Base-by-base conservation (phyloP, 2,797 vertebrate species). In the Vipera latastei region DNA sequence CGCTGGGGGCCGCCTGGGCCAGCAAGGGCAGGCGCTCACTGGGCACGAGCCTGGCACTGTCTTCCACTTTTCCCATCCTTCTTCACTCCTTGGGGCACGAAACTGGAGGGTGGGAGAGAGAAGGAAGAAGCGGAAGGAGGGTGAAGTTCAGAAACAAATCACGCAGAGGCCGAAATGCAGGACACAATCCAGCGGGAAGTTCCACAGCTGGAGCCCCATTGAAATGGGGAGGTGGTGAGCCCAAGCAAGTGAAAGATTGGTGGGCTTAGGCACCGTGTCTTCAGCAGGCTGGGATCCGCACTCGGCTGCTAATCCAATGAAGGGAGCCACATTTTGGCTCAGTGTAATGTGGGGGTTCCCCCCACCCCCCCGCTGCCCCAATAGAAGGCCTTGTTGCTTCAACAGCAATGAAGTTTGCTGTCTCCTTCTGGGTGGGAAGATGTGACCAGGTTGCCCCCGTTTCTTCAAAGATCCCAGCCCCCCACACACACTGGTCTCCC, bases 11-110 rank as follows among this genome's bases (percentile, higher is more conserved):
- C 1, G 18, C 38, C 6, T 93, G 93, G 6, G 63, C 86, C 1
- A 95, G 95, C 2, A 95, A 94, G 0, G 90, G 61, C 1, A n/a
- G 59, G 4, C 5, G 63, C 56, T 97, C 95, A 6, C 97, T 92
- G 13, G 98, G 97, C 88, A 98, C 96, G 0, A 95, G 91, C 2
- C 95, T 92, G 95, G 98, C 98, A 0, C 95, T 90, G 16, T 3
- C 95, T 3, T 93, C 96, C 56, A 14, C 57, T 0, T 90, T 92
- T 57, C 86, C 86, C 2, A 94, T 85, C 32, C 94, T 92, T 22
- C 94, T 92, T 26, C 88, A 92, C 18, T 94, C 63, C 13, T 88
- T 93, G 0, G 56, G 9, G 4, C 60, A 13, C 44, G 48, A 61
- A 38, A 90, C 14, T 90, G 86, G 95, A 96, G 61, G 56, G 18